phyloP scores from a whole-genome alignment of 2,888 invertebrate species.

The Melipona bicolor region DNA sequence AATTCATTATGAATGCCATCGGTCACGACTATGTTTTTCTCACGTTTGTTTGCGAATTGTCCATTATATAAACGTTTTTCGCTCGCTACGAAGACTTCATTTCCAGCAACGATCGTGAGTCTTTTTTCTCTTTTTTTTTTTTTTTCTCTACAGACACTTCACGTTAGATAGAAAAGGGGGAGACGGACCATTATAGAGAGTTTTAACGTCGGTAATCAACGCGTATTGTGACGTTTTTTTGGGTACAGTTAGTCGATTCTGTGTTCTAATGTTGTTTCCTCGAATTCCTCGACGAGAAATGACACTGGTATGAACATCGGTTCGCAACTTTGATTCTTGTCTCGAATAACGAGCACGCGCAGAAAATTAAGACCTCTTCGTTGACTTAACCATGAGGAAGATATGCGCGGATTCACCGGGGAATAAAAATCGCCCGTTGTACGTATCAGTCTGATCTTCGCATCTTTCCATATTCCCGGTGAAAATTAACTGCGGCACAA shows the following conservation, averaged over 20 bases:
- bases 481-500: constrained; percentile 2
- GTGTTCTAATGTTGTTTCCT: background rate
- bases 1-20: constrained; percentile 44
- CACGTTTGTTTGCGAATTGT: constrained; percentile 29
- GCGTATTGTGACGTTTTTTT: constrained; percentile 9
- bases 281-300: background rate
- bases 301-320: constrained; percentile 1
- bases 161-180: constrained; percentile 1
- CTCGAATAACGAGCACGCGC: constrained; percentile 41
- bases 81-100: constrained; percentile 11
- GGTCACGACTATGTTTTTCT: constrained; percentile 33
- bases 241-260: constrained; percentile 34
- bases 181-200: constrained; percentile 22
- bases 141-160: background rate
- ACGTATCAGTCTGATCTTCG: background rate
- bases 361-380: constrained; percentile 28
- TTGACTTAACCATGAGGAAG: constrained; percentile 10
- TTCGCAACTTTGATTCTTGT: constrained; percentile 52
- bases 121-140: background rate
- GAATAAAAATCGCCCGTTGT: constrained; percentile 34
- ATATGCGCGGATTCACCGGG: background rate
- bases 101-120: constrained; percentile 5
- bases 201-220: constrained; percentile 10
- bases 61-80: constrained; percentile 17
- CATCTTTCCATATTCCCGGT: constrained; percentile 12